Percentiles rank a stretch among this genome's conserved stretches.
Evolutionary conservation across 2,888 invertebrate genomes (phyloP).

Genomic region (Geophilus truncorum): DNA sequence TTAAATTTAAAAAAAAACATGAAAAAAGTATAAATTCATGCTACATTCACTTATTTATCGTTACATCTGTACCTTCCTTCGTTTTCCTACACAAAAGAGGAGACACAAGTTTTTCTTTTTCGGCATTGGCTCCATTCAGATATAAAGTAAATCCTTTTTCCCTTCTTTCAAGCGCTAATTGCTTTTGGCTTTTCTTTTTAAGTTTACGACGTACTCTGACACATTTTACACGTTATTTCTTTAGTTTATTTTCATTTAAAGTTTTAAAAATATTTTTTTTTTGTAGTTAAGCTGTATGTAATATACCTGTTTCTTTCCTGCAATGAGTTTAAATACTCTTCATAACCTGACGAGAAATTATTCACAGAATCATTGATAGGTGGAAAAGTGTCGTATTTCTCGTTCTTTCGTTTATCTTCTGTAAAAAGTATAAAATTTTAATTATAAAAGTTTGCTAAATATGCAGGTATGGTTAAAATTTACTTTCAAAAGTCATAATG

Average conservation of each 20-base stretch:
- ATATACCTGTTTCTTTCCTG: constrained; percentile 15
- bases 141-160: constrained; percentile 30
- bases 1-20: not conserved
- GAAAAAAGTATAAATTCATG: not conserved
- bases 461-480: not conserved
- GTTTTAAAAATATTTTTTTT: not conserved
- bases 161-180: constrained; percentile 27
- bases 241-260: not conserved
- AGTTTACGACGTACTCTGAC: constrained; percentile 8
- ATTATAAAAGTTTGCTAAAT: not conserved
- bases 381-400: not conserved
- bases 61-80: constrained; percentile 16
- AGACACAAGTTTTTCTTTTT: not conserved
- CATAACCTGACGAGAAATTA: not conserved
- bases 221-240: not conserved
- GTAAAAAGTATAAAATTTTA: not conserved
- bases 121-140: constrained; percentile 31
- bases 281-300: not conserved
- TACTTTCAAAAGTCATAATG: not conserved
- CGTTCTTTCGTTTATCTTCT: not conserved
- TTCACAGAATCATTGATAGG: not conserved
- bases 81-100: not conserved
- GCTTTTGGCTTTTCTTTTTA: constrained; percentile 25
- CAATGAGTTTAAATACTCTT: not conserved
- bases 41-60: not conserved